Evolutionary conservation across 2,888 invertebrate genomes (phyloP), one percentile per base, ranked within the genome.

Genomic region (Brenthis daphne): DNA sequence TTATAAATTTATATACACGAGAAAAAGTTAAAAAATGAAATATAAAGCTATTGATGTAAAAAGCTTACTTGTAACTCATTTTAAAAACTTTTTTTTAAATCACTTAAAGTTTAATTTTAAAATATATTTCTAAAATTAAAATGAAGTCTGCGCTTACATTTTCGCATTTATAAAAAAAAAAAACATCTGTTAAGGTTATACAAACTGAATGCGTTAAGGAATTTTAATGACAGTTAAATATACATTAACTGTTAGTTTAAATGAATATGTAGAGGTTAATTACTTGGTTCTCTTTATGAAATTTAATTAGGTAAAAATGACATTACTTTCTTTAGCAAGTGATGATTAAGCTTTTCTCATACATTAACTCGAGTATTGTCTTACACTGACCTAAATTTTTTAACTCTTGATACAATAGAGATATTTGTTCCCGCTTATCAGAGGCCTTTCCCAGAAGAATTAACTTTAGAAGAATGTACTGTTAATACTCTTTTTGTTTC

Each of bases 361-460:
- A 63, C 61, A 29, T 33, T 58, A 60, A 54, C 63, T 65, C 54
- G 63, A 13, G 69, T 69, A 67, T 67, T 72, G 67, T 70, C 37
- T 65, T 33, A n/a, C 24, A 65, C 33, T 68, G 64, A 43, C 70
- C 64, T 57, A 70, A 48, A 54, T 72, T 63, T 61, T 70, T 68
- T 65, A 48, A 14, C 61, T 53, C 63, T 51, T 50, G 24, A n/a
- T 24, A 73, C 73, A 73, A 73, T 68, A 64, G 70, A 73, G 67
- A 73, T 55, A 70, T 64, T 48, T 8, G 48, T 3, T 33, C 63
- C n/a, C 29, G 14, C 48, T 65, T 53, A 53, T 33, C 37, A 58
- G 51, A 43, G 29, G 24, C n/a, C 12, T 14, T 63, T 63, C 53
- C 14, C 63, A 63, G 63, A 37, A 53, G 33, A 37, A 2, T 63